Evolutionary conservation across 35 echinoderm and acorn worm species (phyloP).

Genomic region (Anneissia japonica): DNA sequence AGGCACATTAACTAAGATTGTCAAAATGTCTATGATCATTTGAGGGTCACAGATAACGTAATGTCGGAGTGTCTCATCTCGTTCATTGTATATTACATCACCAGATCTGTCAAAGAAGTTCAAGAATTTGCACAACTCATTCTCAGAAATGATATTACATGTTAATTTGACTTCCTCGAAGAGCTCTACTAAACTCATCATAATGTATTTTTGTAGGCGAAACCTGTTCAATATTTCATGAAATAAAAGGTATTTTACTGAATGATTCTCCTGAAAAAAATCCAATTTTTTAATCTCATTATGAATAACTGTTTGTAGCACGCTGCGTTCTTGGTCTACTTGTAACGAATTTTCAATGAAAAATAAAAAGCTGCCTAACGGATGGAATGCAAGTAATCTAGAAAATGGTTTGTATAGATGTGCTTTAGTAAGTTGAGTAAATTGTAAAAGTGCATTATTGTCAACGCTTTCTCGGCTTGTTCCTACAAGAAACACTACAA

Average conservation of each 20-base stretch:
- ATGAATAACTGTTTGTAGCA: not conserved
- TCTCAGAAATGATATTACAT: not conserved
- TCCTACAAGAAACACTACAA: conserved; percentile 10
- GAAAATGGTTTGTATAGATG: not conserved
- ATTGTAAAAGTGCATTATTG: not conserved
- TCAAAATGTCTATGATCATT: no score
- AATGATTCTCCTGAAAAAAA: not conserved
- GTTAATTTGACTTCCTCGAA: not conserved
- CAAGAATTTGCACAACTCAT: not conserved
- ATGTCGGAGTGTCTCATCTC: not conserved
- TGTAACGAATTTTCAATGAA: not conserved
- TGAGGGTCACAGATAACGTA: no score
- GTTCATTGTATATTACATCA: not conserved
- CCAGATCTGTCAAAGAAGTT: not conserved
- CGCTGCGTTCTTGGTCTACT: not conserved
- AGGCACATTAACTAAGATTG: no score
- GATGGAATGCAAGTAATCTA: not conserved
- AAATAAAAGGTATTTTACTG: not conserved
- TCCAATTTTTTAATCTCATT: not conserved
- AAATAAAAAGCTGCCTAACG: not conserved
- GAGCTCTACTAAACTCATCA: not conserved
- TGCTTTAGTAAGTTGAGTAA: not conserved
- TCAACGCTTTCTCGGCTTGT: not conserved
- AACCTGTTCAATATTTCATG: not conserved
- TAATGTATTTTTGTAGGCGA: not conserved